Evolutionary conservation across 2,797 vertebrate genomes (phyloP), one percentile per base, ranked within the genome.

Genomic region (Carapus acus): DNA sequence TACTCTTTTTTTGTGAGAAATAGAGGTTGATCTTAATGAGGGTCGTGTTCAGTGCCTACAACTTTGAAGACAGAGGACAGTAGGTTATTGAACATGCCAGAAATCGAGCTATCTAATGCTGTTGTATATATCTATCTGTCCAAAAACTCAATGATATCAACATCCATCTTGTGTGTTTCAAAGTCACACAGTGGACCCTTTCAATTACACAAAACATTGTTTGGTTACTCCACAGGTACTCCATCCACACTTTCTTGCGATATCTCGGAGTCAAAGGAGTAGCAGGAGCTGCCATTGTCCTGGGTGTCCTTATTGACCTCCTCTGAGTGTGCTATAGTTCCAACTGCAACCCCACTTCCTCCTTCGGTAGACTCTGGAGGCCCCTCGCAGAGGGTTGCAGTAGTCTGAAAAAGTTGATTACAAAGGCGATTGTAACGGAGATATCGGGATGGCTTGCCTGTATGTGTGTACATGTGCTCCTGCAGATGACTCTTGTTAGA

Each of bases 391-490:
- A 87, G 89, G 3, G 82, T 75, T 56, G 78, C 68, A 6, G 78
- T 87, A 83, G 87, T 86, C 53, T 90, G 88, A 42, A 91, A 88
- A 20, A 82, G n/a, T 3, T 87, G 82, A 60, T 83, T 89, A 54
- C 89, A 90, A 62, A 92, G 86, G 41, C 87, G 87, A 71, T 87
- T 91, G 86, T 91, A 92, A 50, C 88, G 90, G 65, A 86, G 79
- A n/a, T 82, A 83, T 48, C 90, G 92, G 57, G 90, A 84, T 6
- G 91, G 88, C 52, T 91, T 93, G 14, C 91, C 90, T 6, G 92
- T 92, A 80, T 97, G 95, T 0, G 82, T 81, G 76, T 94, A 95
- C 92, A 95, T 94, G 88, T 98, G 96, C 64, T 98, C 94, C 46
- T 95, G 90, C 72, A 97, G 85, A 61, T 92, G 92, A 64, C 90